Base-by-base conservation (phyloP, 2,797 vertebrate genomes). In the Poecilia picta region DNA sequence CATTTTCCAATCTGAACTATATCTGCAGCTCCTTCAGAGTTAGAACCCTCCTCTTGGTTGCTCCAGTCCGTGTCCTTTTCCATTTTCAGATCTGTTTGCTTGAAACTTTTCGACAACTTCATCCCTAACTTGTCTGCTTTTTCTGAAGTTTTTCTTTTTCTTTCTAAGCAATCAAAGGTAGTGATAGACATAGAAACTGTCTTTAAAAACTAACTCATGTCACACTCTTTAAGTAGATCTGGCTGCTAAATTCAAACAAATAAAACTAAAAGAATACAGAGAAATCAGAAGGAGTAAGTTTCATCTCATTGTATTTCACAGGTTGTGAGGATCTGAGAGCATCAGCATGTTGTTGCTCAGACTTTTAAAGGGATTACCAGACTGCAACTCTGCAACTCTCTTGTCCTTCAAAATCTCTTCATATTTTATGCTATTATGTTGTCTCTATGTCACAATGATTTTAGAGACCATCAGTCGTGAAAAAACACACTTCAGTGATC, bases 281-380 rank as follows among this genome's bases (percentile, higher is more conserved):
- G 36, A 23, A 46, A 11, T 23, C 20, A 15, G 5, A 43, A 43
- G 39, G 39, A n/a, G 11, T n/a, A 43, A 1, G 12, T 43, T 70
- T 15, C 33, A 66, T 39, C 33, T 66, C 36, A 36, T 33, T 25
- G 18, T 66, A n/a, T 41, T 51, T 25, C 25, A 47, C 5, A 43
- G 72, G 53, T 49, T 53, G 53, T 23, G 25, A 5, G 59, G 73
- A 79, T 72, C 70, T 81, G 10, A 74, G 62, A 57, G 43, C 47
- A 77, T 73, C 2, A 80, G 72, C 68, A 49, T 53, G 47, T 72
- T 64, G 15, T 68, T 82, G 43, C 51, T 81, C 28, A 85, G 31
- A 39, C 28, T 80, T 47, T 85, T 85, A 79, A 15, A 75, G 31
- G 71, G 80, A 83, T 89, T 86, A 83, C 6, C 23, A 45, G 6